Evolutionary conservation across 1,140 invertebrate species (phyloP).

Genomic region (Scaptomyza hsui): DNA sequence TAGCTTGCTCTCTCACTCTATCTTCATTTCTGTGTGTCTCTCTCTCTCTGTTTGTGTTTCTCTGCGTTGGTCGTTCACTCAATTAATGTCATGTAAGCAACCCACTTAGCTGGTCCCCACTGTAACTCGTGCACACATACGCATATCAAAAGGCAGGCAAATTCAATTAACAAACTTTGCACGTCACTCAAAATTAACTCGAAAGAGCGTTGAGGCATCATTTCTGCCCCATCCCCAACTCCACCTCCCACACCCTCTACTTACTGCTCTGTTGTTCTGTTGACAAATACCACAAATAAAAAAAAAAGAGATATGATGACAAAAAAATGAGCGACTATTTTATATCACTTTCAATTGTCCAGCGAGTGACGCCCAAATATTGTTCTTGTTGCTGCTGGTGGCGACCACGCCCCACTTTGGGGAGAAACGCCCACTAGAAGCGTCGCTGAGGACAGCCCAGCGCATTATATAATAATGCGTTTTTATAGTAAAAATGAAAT

Average conservation of each 20-base stretch:
- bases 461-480: constrained; percentile 78
- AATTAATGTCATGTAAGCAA: constrained; percentile 82
- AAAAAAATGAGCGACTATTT: constrained; percentile 65
- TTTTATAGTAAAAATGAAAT: constrained; percentile 78
- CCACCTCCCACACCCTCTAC: neutral
- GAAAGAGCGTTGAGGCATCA: constrained; percentile 62
- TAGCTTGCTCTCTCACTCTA: constrained; percentile 3
- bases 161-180: constrained; percentile 82
- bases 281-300: constrained; percentile 65
- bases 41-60: neutral
- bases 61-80: constrained; percentile 44
- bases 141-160: constrained; percentile 77
- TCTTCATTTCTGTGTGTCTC: neutral
- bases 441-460: constrained; percentile 29
- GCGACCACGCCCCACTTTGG: constrained; percentile 39
- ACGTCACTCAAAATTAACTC: constrained; percentile 82
- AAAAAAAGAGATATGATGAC: constrained; percentile 54
- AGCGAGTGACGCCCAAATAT: constrained; percentile 52
- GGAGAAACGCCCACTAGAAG: constrained; percentile 5
- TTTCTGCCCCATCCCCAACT: constrained; percentile 11
- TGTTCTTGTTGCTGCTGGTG: constrained; percentile 30
- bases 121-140: constrained; percentile 61
- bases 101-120: constrained; percentile 78
- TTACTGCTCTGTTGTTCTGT: constrained; percentile 6
- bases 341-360: constrained; percentile 79